A percentile compares a stretch with the other conserved stretches of the same genome.
Conservation (phyloP, 2,113 vertebrate genomes). For the Puntigrus tetrazona region DNA sequence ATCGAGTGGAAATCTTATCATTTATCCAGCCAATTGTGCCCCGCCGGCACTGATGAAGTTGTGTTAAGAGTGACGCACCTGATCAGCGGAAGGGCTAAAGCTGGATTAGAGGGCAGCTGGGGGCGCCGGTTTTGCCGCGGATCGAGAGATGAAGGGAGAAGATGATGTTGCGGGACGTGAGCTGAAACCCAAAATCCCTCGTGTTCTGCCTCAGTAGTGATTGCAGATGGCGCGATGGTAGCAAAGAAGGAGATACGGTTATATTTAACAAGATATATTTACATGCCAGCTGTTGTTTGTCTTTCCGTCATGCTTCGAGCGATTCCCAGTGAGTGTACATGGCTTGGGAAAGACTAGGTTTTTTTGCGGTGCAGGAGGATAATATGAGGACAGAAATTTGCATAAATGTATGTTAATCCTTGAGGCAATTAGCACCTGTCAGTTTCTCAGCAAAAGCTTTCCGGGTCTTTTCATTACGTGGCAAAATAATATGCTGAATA, state of each 20-base stretch:
- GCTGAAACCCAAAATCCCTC: conserved; percentile 41
- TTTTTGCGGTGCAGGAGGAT: background rate
- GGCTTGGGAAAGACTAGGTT: conserved; percentile 36
- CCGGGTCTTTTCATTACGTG: background rate
- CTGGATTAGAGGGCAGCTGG: conserved; percentile 54
- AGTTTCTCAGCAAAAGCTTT: background rate
- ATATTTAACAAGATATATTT: conserved; percentile 59
- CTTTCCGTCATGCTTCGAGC: conserved; percentile 41
- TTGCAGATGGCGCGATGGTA: conserved; percentile 24
- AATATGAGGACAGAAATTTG: background rate
- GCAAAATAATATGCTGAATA: background rate
- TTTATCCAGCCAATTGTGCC: conserved; percentile 54
- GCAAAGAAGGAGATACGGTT: conserved; percentile 31
- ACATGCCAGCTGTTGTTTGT: conserved; percentile 58
- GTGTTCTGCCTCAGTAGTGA: conserved; percentile 24
- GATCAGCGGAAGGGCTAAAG: conserved; percentile 54
- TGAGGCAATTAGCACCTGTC: conserved; percentile 51
- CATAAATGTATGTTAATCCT: conserved; percentile 35
- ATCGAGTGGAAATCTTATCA: conserved; percentile 54
- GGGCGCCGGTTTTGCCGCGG: conserved; percentile 26
- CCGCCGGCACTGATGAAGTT: conserved; percentile 54
- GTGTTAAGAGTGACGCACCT: conserved; percentile 52
- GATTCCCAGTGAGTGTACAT: conserved; percentile 19
- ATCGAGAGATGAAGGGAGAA: conserved; percentile 48
- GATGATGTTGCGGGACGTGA: conserved; percentile 47